A percentile compares a stretch with the other conserved stretches of the same genome.
phyloP scores from a whole-genome alignment of 2,888 invertebrate species.

The Dryococelus australis region DNA sequence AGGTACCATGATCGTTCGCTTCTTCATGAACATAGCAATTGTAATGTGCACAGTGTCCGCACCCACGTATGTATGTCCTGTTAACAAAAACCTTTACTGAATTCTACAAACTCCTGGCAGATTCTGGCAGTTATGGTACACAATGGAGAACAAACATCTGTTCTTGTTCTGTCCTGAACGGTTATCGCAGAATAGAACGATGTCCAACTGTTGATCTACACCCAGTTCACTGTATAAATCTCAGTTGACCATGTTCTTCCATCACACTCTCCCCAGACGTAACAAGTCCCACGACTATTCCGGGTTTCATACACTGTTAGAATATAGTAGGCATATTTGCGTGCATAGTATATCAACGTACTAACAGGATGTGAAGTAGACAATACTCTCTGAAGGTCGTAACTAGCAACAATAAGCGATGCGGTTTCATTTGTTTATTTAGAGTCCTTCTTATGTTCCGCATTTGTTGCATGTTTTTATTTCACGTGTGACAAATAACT shows the following conservation, averaged over 20 bases:
- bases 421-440: not conserved
- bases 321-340: not conserved
- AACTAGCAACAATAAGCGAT: not conserved
- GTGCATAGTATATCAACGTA: not conserved
- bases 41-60: not conserved
- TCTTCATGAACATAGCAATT: not conserved
- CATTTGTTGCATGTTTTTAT: not conserved
- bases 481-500: not conserved
- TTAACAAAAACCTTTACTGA: not conserved
- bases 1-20: no score
- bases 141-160: not conserved
- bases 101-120: not conserved
- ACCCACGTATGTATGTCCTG: not conserved
- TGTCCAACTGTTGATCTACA: no score
- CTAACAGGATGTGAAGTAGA: not conserved
- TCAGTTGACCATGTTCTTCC: not conserved
- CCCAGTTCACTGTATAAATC: not conserved
- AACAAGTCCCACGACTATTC: not conserved
- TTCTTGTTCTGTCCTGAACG: slow-evolving; percentile 1
- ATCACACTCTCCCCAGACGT: no score
- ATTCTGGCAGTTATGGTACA: not conserved
- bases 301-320: not conserved
- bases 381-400: not conserved
- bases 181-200: not conserved
- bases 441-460: not conserved